These are phyloP conservation scores for Rhinogobio ventralis DNA, from an alignment of 2,797 vertebrate genomes.

Conservation along the genomic window DNA sequence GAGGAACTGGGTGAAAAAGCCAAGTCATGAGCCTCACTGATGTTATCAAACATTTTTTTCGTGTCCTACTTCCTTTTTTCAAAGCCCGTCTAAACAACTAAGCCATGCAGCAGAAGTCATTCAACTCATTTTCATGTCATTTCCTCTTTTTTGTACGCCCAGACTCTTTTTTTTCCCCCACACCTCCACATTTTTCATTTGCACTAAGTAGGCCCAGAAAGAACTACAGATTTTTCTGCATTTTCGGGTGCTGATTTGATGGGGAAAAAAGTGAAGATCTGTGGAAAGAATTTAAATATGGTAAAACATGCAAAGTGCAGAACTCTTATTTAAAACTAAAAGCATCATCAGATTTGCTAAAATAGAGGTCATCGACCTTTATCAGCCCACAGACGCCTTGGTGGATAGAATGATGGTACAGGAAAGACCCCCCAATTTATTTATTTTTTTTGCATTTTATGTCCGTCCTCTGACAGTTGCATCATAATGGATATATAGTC, in stretches of 20 bases:
- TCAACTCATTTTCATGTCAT: background rate
- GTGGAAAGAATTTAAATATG: background rate
- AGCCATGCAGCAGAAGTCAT: background rate
- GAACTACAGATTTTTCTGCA: background rate
- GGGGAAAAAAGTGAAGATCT: background rate
- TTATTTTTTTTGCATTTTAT: background rate
- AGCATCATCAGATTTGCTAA: background rate
- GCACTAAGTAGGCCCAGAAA: background rate
- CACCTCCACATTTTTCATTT: conserved; percentile 20
- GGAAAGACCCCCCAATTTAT: background rate
- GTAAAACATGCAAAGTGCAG: background rate
- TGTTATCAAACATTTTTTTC: conserved; percentile 28
- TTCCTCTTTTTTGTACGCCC: background rate
- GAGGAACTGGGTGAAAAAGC: background rate
- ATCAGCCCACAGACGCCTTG: background rate
- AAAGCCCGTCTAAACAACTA: background rate
- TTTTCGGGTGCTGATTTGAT: background rate
- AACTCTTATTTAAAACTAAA: background rate
- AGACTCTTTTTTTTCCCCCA: background rate
- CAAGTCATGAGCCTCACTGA: conserved; percentile 27
- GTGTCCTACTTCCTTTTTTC: conserved; percentile 11
- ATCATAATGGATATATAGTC: background rate
- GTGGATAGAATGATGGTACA: background rate
- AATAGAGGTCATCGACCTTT: background rate
- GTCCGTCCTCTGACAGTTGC: background rate